Percentiles rank a stretch among this genome's conserved stretches.
Evolutionary conservation across 2,888 invertebrate genomes (phyloP).

Genomic region (Acronicta aceris): DNA sequence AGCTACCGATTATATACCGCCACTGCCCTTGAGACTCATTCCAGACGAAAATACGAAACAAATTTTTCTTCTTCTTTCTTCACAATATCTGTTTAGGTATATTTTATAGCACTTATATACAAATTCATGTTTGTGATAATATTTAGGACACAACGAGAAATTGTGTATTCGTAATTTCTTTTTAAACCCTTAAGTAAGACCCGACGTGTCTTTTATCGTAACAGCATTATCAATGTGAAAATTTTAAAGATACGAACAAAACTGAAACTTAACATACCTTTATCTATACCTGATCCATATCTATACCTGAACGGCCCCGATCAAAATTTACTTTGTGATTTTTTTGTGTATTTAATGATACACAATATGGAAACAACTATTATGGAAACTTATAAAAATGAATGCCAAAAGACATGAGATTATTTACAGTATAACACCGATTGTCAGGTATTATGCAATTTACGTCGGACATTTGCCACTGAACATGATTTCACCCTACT

Average conservation of each 20-base stretch:
- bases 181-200: slow-evolving; percentile 21
- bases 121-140: slow-evolving; percentile 16
- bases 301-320: slow-evolving; percentile 4
- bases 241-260: slow-evolving; percentile 7
- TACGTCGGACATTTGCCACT: slow-evolving; percentile 48
- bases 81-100: too few relatives aligned
- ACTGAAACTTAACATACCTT: slow-evolving; percentile 1
- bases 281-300: neutral
- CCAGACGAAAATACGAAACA: slow-evolving; percentile 32
- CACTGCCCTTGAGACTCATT: slow-evolving; percentile 48
- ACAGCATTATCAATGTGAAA: neutral
- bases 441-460: slow-evolving; percentile 13
- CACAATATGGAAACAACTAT: neutral
- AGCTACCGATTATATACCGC: slow-evolving; percentile 56
- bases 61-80: slow-evolving; percentile 9
- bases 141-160: slow-evolving; percentile 12
- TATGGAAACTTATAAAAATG: slow-evolving; percentile 1
- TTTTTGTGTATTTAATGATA: neutral
- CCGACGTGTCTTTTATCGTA: slow-evolving; percentile 33
- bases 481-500: slow-evolving; percentile 47
- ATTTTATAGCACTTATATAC: slow-evolving; percentile 36
- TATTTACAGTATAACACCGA: slow-evolving; percentile 1
- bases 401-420: slow-evolving; percentile 6
- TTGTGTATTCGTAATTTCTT: slow-evolving; percentile 29
- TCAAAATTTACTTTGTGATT: neutral